phyloP scores from a whole-genome alignment of 1,140 invertebrate species.

The Drosophila mauritiana region DNA sequence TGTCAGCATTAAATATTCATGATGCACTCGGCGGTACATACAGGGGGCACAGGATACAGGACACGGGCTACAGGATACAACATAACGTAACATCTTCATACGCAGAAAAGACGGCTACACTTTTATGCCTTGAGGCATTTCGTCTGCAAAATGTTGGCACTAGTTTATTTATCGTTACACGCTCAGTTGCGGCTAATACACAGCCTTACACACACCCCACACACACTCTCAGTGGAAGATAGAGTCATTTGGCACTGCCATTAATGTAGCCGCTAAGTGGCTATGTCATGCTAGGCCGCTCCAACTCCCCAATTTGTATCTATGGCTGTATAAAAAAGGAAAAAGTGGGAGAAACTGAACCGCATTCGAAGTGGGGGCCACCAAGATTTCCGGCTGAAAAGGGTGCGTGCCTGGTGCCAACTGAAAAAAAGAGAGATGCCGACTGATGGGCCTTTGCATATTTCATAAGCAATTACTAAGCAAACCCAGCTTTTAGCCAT shows the following conservation, averaged over 20 bases:
- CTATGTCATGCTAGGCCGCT: constrained; percentile 79
- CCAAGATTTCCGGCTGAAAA: constrained; percentile 63
- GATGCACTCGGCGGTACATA: constrained; percentile 36
- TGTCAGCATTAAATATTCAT: constrained; percentile 82
- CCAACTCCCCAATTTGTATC: constrained; percentile 34
- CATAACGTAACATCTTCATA: constrained; percentile 73
- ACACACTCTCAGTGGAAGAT: constrained; percentile 8
- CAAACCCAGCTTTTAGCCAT: constrained; percentile 59
- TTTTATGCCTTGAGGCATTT: constrained; percentile 57
- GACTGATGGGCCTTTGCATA: constrained; percentile 60
- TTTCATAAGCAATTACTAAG: constrained; percentile 82
- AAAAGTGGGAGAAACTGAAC: constrained; percentile 23
- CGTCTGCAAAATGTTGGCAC: constrained; percentile 60
- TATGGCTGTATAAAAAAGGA: constrained; percentile 2
- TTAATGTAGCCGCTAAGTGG: constrained; percentile 82
- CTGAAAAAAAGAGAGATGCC: neutral
- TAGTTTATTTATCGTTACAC: constrained; percentile 82
- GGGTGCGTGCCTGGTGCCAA: constrained; percentile 53
- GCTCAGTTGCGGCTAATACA: constrained; percentile 61
- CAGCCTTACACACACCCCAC: neutral
- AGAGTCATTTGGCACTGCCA: constrained; percentile 75
- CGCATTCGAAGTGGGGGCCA: constrained; percentile 36
- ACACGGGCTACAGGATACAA: constrained; percentile 13
- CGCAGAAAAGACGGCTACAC: constrained; percentile 63
- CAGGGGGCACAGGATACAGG: constrained; percentile 12